Percentiles rank a stretch among this genome's conserved stretches.
Evolutionary conservation across 64 coral and sea anemone genomes (phyloP).

Genomic region (Actinia equina): DNA sequence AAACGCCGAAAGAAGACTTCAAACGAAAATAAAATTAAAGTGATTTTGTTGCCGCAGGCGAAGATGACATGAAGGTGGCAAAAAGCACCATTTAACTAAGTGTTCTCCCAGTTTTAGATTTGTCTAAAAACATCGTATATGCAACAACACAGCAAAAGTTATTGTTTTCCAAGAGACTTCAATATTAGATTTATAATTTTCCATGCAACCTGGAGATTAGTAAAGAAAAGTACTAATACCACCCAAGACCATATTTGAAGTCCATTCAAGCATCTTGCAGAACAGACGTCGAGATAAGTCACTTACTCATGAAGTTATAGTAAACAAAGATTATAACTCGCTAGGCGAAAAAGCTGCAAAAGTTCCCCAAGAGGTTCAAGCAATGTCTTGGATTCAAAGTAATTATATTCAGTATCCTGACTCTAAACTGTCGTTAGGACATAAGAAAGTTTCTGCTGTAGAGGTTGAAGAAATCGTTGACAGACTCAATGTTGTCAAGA

Average conservation of each 20-base stretch:
- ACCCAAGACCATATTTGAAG: background rate
- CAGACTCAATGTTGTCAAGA: slow-evolving; percentile 52
- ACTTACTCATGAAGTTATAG: background rate
- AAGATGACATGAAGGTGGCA: too few species aligned
- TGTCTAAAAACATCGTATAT: background rate
- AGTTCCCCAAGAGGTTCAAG: background rate
- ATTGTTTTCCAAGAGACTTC: background rate
- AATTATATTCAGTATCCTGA: slow-evolving; percentile 79
- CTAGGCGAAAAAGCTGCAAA: background rate
- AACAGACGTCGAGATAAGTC: background rate
- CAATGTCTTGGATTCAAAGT: slow-evolving; percentile 73
- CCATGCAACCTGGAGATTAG: background rate
- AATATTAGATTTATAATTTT: background rate
- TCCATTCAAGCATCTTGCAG: background rate
- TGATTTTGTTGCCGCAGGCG: too few species aligned
- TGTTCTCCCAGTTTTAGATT: background rate
- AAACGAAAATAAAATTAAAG: too few species aligned
- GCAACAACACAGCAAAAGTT: background rate
- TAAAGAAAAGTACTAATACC: background rate
- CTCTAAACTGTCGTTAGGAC: slow-evolving; percentile 24
- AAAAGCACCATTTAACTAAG: too few species aligned
- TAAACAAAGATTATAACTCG: background rate
- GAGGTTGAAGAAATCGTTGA: slow-evolving; percentile 53
- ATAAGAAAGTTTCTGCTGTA: slow-evolving; percentile 43
- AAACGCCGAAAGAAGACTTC: too few species aligned